These are phyloP conservation scores for Platichthys flesus DNA, from an alignment of 2,113 vertebrate species.

Conservation along the genomic window DNA sequence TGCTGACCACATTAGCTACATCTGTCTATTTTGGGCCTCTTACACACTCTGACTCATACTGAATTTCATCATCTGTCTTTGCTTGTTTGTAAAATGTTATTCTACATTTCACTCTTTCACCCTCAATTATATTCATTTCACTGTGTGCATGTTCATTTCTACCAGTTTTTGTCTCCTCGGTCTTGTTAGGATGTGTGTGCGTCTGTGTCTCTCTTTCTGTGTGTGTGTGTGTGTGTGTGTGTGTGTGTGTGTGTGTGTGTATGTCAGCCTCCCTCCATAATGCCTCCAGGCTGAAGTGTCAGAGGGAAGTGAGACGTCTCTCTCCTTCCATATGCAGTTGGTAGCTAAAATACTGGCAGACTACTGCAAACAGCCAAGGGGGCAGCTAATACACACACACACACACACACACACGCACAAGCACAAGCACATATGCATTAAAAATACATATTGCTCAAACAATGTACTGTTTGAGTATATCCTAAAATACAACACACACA, in stretches of 20 bases:
- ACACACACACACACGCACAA: neutral
- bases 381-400: neutral
- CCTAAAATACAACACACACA: neutral
- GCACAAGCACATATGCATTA: neutral
- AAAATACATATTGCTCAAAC: neutral
- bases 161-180: no score
- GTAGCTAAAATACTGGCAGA: slow-evolving; percentile 73
- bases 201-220: no score
- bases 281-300: slow-evolving; percentile 75
- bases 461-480: neutral
- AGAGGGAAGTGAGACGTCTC: slow-evolving; percentile 74
- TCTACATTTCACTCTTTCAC: slow-evolving; percentile 29
- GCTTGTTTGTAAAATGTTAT: slow-evolving; percentile 37
- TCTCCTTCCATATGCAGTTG: slow-evolving; percentile 64
- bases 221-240: neutral
- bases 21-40: neutral
- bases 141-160: slow-evolving; percentile 15
- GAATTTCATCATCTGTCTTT: slow-evolving; percentile 24
- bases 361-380: slow-evolving; percentile 47
- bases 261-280: slow-evolving; percentile 40
- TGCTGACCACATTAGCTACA: neutral
- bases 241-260: slow-evolving; percentile 34
- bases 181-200: no score
- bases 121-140: slow-evolving; percentile 36
- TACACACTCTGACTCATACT: neutral